Base-by-base conservation (phyloP, 1,140 invertebrate genomes). In the Pentalonia nigronervosa region DNA sequence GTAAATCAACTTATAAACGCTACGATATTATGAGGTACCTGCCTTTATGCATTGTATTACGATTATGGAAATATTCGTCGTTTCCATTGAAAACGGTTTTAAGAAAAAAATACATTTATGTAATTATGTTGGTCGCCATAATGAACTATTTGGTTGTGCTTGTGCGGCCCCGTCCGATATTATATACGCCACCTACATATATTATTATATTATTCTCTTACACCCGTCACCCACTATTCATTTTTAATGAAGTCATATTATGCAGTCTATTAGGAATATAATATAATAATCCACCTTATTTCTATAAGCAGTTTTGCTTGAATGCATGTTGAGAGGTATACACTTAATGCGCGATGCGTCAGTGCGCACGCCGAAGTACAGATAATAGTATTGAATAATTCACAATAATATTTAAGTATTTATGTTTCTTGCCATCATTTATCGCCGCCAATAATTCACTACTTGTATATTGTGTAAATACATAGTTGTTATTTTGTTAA, bases 261-360 rank as follows among this genome's bases (percentile, higher is more conserved):
- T 76, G n/a, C n/a, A 76, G 60, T 76, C 30, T 30, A 76, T 76
- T 20, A 30, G 60, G 14, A 76, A 76, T n/a, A 67, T 17, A n/a
- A 76, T 76, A 76, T 76, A 76, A 76, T 76, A 76, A 76, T 76
- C 60, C 60, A n/a, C n/a, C 30, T n/a, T n/a, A n/a, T 76, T 76
- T 76, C 60, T n/a, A n/a, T n/a, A n/a, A n/a, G 60, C 14, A n/a
- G 60, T 76, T 76, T 30, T 76, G 60, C 60, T 76, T 76, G 11
- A 76, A 76, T 76, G 6, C 14, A 17, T 7, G 11, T 76, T 20
- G 30, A 76, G 60, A 14, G 41, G 41, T 41, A 41, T 41, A 41
- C 4, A 41, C 4, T 2, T 41, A 41, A 41, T 41, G 41, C n/a
- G 14, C 30, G 14, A 30, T 76, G 30, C 9, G 60, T 67, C 60